phyloP scores from a whole-genome alignment of 2,797 vertebrate species.

The Poecilia gillii region DNA sequence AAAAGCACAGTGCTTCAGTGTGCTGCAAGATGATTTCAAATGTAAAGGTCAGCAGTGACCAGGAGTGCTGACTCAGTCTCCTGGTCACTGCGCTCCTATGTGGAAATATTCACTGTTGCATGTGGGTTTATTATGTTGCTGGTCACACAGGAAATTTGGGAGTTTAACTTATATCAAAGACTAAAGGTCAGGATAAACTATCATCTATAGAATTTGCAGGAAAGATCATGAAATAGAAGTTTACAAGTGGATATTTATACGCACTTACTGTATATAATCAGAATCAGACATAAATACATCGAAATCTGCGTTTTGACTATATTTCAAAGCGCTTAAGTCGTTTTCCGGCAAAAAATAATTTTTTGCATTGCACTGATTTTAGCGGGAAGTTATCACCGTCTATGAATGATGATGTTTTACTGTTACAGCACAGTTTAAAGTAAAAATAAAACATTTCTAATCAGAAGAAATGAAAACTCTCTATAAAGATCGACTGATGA shows the following conservation, averaged over 20 bases:
- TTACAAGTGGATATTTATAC: not conserved
- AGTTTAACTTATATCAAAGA: not conserved
- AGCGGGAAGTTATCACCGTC: not conserved
- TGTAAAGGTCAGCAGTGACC: slow-evolving; percentile 34
- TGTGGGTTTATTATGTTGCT: not conserved
- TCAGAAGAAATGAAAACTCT: not conserved
- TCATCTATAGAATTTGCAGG: too few species aligned
- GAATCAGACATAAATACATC: not conserved
- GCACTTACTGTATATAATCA: too few species aligned
- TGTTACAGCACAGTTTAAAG: not conserved
- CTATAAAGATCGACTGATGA: not conserved
- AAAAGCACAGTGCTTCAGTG: slow-evolving; percentile 12
- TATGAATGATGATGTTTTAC: not conserved
- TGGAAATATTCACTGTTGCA: not conserved
- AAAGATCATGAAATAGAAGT: not conserved
- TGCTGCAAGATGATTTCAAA: slow-evolving; percentile 31
- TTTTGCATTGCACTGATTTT: not conserved
- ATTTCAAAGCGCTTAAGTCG: not conserved
- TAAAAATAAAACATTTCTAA: not conserved
- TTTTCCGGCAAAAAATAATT: not conserved
- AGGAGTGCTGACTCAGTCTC: slow-evolving; percentile 7
- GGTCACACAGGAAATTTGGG: not conserved
- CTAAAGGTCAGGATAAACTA: not conserved
- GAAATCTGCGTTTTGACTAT: not conserved
- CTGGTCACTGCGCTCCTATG: not conserved